A percentile compares a stretch with the other conserved stretches of the same genome.
phyloP scores from a whole-genome alignment of 2,888 invertebrate genomes.

The Aelia acuminata region DNA sequence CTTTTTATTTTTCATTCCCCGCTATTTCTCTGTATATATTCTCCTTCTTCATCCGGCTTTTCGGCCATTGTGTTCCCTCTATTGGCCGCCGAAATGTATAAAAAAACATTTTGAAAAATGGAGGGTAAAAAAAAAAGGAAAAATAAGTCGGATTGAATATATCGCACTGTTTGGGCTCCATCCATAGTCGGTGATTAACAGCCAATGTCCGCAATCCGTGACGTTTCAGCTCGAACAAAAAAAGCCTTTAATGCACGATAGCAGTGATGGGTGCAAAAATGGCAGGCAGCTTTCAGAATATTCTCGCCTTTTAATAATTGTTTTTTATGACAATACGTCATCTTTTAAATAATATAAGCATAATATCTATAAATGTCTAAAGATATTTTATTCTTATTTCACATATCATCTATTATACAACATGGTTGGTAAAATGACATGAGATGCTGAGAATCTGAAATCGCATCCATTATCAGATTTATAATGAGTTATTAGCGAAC shows the following conservation, averaged over 20 bases:
- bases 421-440: neutral
- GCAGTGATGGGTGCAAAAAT: neutral
- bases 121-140: neutral
- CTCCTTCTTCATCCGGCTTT: slow-evolving; percentile 33
- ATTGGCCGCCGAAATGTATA: neutral
- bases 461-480: neutral
- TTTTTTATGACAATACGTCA: neutral
- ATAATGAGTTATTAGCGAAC: neutral
- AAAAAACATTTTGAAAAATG: neutral
- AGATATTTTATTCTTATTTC: neutral
- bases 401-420: neutral
- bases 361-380: neutral
- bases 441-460: neutral
- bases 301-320: neutral
- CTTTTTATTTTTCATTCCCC: neutral
- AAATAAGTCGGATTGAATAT: slow-evolving; percentile 35
- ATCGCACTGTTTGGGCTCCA: slow-evolving; percentile 29
- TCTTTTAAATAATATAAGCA: neutral
- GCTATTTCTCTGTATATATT: slow-evolving; percentile 7
- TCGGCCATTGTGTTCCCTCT: slow-evolving; percentile 30
- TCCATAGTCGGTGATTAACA: slow-evolving; percentile 23
- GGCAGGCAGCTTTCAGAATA: neutral
- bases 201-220: slow-evolving; percentile 21
- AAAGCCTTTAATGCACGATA: neutral
- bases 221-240: neutral